A percentile compares a stretch with the other conserved stretches of the same genome.
Evolutionary conservation across 2,113 vertebrate species (phyloP).

Genomic region (Hoplias malabaricus): DNA sequence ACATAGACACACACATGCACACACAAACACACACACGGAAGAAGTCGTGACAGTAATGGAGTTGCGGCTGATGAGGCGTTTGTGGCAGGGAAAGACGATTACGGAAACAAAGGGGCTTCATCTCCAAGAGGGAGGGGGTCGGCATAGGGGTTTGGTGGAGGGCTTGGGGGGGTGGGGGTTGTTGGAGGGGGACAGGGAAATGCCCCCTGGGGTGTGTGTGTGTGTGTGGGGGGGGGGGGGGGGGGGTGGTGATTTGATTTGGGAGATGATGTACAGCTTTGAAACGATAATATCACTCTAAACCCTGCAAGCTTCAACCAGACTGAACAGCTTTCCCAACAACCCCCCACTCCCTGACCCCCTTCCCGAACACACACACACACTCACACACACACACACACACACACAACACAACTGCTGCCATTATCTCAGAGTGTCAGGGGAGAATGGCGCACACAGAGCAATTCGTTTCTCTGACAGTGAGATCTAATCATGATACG

Average conservation of each 20-base stretch:
- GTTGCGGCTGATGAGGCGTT: slow-evolving; percentile 39
- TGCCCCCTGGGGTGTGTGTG: slow-evolving; percentile 10
- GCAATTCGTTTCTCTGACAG: background rate
- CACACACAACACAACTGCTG: background rate
- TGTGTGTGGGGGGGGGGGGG: background rate
- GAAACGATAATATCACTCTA: slow-evolving; percentile 46
- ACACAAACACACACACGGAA: background rate
- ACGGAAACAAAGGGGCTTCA: slow-evolving; percentile 50
- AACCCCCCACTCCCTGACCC: background rate
- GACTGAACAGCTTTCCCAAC: background rate
- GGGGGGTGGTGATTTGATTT: slow-evolving; percentile 45
- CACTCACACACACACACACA: too few relatives aligned
- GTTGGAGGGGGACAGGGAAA: slow-evolving; percentile 8
- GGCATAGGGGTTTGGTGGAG: too few relatives aligned
- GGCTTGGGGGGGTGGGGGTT: too few relatives aligned
- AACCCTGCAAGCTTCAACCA: slow-evolving; percentile 13
- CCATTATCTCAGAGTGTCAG: background rate
- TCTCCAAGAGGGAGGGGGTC: slow-evolving; percentile 17
- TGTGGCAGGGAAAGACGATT: slow-evolving; percentile 39
- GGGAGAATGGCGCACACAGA: background rate
- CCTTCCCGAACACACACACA: too few relatives aligned
- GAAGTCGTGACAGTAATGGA: slow-evolving; percentile 43
- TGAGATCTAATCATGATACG: slow-evolving; percentile 39
- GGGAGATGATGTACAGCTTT: slow-evolving; percentile 47
- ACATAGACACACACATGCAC: slow-evolving; percentile 7